Base-by-base conservation (phyloP, 2,888 invertebrate species). In the Epinotia ramella region DNA sequence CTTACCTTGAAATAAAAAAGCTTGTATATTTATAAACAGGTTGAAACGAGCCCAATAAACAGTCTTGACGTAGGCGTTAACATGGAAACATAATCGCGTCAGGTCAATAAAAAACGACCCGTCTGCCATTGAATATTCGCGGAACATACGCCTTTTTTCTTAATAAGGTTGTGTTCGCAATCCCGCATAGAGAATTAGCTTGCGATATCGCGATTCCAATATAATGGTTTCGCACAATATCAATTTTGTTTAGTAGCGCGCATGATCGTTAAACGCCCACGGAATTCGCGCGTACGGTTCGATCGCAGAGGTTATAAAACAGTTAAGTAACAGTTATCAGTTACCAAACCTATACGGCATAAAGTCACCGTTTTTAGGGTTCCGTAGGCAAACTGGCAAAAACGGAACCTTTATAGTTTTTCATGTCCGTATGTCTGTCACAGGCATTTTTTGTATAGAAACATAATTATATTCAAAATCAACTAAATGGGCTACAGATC, bases 121-220 rank as follows among this genome's bases (percentile, higher is more conserved):
- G 18, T 24, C 28, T 66, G 53, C 12, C 66, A 28, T 66, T 66
- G 66, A 53, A 53, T 53, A 33, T 66, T 66, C 66, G 2, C 18
- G 9, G 53, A 66, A 53, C 33, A 53, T 33, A 28, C 49, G 53
- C 9, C 33, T 53, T 66, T 66, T 66, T 66, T 53, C 3, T 28
- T 53, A 9, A 53, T 4, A 16, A 3, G 53, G 53, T 49, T 12
- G 11, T 13, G 46, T 13, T 20, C 16, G 57, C 56, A 69, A 33
- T 69, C 60, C 24, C 40, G 73, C 46, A 65, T 74, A 74, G 49
- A 64, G 46, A 74, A 70, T 70, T 65, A 70, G 69, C 69, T 69
- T 18, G 69, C 49, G 16, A 44, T 40, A 49, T 73, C 62, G 40
- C 64, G 74, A 74, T 74, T 46, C 53, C 7, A 16, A 74, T 64